These are phyloP conservation scores for Siniperca scherzeri DNA, from an alignment of 2,797 vertebrate species.

Conservation along the genomic window DNA sequence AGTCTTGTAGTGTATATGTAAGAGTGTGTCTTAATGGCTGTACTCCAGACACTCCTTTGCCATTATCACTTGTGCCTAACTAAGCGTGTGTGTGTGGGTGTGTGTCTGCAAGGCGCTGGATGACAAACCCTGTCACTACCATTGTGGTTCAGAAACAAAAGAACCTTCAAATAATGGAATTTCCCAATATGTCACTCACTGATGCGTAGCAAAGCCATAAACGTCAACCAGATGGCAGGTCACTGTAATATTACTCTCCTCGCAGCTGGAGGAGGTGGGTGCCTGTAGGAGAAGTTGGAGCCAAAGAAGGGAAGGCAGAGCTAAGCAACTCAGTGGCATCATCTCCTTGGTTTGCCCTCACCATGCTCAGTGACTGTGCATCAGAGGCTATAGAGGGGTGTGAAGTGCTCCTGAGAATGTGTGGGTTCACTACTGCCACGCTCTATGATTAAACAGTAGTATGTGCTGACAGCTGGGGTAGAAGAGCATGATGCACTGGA, in stretches of 20 bases:
- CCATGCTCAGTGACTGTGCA: slow-evolving; percentile 29
- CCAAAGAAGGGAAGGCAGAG: background rate
- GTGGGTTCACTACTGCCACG: slow-evolving; percentile 53
- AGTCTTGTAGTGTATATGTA: slow-evolving; percentile 1
- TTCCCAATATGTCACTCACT: slow-evolving; percentile 68
- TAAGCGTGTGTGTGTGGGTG: slow-evolving; percentile 30
- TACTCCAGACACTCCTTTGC: slow-evolving; percentile 49
- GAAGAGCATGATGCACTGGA: slow-evolving; percentile 65
- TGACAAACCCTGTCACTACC: slow-evolving; percentile 79
- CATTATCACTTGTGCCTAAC: slow-evolving; percentile 39
- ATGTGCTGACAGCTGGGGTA: slow-evolving; percentile 77
- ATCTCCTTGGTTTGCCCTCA: slow-evolving; percentile 25
- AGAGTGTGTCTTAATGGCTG: slow-evolving; percentile 32
- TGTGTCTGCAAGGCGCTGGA: slow-evolving; percentile 44
- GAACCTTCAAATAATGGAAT: slow-evolving; percentile 68
- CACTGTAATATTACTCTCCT: slow-evolving; percentile 36
- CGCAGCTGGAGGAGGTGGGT: slow-evolving; percentile 23
- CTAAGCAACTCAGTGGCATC: slow-evolving; percentile 6
- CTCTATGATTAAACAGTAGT: slow-evolving; percentile 82
- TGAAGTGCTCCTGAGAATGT: slow-evolving; percentile 65
- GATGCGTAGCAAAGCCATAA: slow-evolving; percentile 70
- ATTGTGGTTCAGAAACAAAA: slow-evolving; percentile 79
- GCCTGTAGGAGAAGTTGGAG: slow-evolving; percentile 32
- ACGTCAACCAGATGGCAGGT: slow-evolving; percentile 74
- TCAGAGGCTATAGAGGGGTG: slow-evolving; percentile 38